Evolutionary conservation across 2,797 vertebrate species (phyloP).

Genomic region (Anniella stebbinsi): DNA sequence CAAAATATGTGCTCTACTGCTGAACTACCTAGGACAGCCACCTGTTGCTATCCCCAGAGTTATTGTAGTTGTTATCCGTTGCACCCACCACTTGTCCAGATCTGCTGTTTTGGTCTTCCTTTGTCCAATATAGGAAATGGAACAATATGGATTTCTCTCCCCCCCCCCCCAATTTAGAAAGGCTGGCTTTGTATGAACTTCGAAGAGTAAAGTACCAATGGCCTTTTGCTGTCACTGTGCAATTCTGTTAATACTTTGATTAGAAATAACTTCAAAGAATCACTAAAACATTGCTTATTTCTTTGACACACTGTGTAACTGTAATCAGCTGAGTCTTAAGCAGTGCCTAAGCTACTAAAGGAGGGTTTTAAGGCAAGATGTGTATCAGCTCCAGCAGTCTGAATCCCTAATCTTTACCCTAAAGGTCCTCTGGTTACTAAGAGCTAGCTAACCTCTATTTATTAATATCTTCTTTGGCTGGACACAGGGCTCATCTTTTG

Average conservation of each 20-base stretch:
- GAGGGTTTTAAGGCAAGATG: neutral
- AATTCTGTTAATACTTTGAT: neutral
- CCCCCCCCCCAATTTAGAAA: neutral
- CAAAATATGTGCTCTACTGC: no score
- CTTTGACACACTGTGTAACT: neutral
- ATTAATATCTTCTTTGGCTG: neutral
- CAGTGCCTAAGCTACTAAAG: neutral
- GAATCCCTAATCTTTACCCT: slow-evolving; percentile 8
- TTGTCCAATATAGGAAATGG: neutral
- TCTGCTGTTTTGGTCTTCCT: neutral
- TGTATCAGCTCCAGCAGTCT: neutral
- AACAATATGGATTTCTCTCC: no score
- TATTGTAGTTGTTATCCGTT: neutral
- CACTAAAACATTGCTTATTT: neutral
- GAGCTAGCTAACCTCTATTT: neutral
- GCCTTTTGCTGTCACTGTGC: neutral
- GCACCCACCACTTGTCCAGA: neutral
- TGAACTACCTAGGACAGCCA: no score
- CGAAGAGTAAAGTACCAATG: no score
- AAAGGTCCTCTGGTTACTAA: neutral
- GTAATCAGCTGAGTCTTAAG: neutral
- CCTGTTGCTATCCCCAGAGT: neutral
- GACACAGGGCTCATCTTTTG: neutral
- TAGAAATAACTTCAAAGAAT: neutral
- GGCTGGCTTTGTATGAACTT: neutral